phyloP scores from a whole-genome alignment of 2,797 vertebrate genomes.

The Danio albolineatus region DNA sequence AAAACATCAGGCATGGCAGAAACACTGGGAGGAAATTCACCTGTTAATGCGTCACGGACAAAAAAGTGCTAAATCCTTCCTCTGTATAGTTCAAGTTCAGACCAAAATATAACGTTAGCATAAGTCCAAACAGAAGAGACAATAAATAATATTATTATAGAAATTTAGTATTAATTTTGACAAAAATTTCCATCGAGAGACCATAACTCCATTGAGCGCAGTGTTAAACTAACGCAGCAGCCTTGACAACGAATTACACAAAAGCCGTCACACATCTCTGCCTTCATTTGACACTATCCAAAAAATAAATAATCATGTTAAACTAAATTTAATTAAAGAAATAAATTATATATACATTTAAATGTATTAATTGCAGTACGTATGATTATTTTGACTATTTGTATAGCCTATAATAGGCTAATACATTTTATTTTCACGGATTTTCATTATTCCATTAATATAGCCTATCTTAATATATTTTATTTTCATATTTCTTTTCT shows the following conservation, averaged over 20 bases:
- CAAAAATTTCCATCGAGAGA: background rate
- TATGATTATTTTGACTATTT: too few relatives aligned
- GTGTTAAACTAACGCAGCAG: constrained; percentile 69
- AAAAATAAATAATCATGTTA: too few relatives aligned
- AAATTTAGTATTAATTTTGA: background rate
- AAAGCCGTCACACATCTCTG: constrained; percentile 57
- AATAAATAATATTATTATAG: background rate
- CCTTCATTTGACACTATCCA: constrained; percentile 53
- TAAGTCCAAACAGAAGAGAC: background rate
- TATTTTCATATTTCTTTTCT: too few relatives aligned
- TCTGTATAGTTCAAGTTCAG: background rate
- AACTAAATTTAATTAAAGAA: too few relatives aligned
- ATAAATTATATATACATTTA: too few relatives aligned
- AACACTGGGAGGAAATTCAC: background rate
- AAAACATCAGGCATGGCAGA: background rate
- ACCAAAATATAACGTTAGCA: background rate
- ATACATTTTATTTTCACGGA: too few relatives aligned
- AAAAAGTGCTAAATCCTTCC: background rate
- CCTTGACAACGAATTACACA: constrained; percentile 83
- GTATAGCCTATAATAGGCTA: too few relatives aligned
- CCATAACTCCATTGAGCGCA: background rate
- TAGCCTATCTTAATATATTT: too few relatives aligned
- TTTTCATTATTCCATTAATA: too few relatives aligned
- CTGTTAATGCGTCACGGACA: constrained; percentile 1
- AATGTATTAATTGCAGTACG: too few relatives aligned